A percentile compares a stretch with the other conserved stretches of the same genome.
Evolutionary conservation across 2,797 vertebrate species (phyloP).

Genomic region (Spinus pinus): DNA sequence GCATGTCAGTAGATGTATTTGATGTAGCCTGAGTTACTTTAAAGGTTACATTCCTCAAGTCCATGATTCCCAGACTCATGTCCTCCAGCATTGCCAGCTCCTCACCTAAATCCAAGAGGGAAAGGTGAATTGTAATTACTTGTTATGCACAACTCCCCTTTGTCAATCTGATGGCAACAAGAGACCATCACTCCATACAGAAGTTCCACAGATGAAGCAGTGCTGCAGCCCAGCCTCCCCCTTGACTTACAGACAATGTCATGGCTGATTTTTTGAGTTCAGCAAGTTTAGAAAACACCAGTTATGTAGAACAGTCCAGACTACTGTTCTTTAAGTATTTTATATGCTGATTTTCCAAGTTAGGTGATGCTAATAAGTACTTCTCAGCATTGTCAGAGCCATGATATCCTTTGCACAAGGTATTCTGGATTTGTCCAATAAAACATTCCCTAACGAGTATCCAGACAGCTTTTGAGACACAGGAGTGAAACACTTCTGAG

Average conservation of each 20-base stretch:
- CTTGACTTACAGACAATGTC: neutral
- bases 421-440: neutral
- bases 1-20: slow-evolving; percentile 87
- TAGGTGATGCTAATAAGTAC: neutral
- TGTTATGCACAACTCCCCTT: neutral
- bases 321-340: neutral
- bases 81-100: slow-evolving; percentile 98
- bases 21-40: slow-evolving; percentile 96
- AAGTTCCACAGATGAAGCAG: neutral
- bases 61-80: slow-evolving; percentile 95
- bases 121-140: neutral
- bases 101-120: slow-evolving; percentile 80
- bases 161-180: neutral
- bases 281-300: neutral
- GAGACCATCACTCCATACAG: neutral
- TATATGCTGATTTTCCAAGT: neutral
- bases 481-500: neutral
- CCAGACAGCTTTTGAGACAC: neutral
- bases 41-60: slow-evolving; percentile 97
- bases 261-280: neutral
- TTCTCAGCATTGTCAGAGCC: neutral
- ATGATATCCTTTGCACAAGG: neutral
- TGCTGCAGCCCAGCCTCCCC: neutral
- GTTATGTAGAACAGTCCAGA: neutral
- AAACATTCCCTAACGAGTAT: neutral